Evolutionary conservation across 2,888 invertebrate genomes (phyloP), one percentile per base, ranked within the genome.

Genomic region (Melanchra persicariae): DNA sequence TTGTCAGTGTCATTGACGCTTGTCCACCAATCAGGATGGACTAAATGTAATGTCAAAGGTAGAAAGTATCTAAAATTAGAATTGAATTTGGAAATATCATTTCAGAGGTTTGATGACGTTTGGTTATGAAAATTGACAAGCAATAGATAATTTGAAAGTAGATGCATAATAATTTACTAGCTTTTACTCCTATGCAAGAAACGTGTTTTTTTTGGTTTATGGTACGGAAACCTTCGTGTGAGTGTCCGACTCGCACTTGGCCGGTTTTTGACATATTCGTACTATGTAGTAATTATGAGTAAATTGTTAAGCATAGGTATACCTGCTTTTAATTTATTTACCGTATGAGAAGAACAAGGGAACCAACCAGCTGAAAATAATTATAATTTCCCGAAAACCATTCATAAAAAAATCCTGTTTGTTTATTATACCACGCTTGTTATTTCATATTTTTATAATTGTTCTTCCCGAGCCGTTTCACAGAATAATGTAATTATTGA

Each of bases 401-500:
- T 19, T 0, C 5, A 8, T 12, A 6, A 19, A 58, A 12, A 0
- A 40, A 64, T 37, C 2, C 47, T 40, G 26, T 30, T 26, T 45
- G 37, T 67, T 51, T 40, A 15, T 40, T 40, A 43, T 15, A 30
- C 19, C 51, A n/a, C 26, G 7, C 26, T 62, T 69, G 62, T 62
- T 45, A 17, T n/a, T 17, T 24, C 40, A 62, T 60, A 45, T 49
- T 30, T 15, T 52, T 34, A 54, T n/a, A n/a, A n/a, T n/a, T n/a
- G n/a, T 30, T 7, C 49, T n/a, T 45, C 6, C 24, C 5, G n/a
- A 17, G 22, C 34, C 12, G 34, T 24, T 62, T 66, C 71, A 12
- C 17, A 5, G 52, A 58, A 57, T 65, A 70, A 77, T 61, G 45
- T 58, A 61, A 70, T 76, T 70, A 76, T 60, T 57, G 59, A 47